Evolutionary conservation across 2,113 vertebrate species (phyloP).

Genomic region (Arizona elegans): DNA sequence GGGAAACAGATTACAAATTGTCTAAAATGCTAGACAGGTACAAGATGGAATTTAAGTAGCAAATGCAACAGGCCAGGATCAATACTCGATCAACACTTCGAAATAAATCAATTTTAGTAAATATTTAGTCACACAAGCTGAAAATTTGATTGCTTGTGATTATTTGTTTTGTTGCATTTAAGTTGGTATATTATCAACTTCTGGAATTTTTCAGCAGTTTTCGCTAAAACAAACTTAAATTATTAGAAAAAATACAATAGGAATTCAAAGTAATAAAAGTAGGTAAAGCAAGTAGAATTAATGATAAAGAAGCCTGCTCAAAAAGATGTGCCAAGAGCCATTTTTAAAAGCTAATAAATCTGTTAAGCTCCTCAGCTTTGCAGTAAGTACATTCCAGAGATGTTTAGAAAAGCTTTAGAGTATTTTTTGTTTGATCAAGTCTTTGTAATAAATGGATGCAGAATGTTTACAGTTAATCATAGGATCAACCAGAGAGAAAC

Average conservation of each 20-base stretch:
- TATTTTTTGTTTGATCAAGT: slow-evolving; percentile 57
- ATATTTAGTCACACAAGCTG: not conserved
- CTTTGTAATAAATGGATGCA: slow-evolving; percentile 39
- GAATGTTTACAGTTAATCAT: slow-evolving; percentile 16
- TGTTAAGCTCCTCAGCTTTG: not conserved
- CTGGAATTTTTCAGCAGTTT: not conserved
- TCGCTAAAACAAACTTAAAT: not conserved
- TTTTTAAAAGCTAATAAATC: not conserved
- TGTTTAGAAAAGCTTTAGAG: slow-evolving; percentile 42
- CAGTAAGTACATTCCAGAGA: slow-evolving; percentile 11
- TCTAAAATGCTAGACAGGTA: slow-evolving; percentile 52
- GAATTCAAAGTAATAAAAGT: not conserved
- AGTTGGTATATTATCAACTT: not conserved
- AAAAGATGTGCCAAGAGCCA: not conserved
- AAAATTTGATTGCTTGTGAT: not conserved
- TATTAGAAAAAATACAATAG: not conserved
- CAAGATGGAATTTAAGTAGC: slow-evolving; percentile 62
- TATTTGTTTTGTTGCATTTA: not conserved
- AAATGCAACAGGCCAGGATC: slow-evolving; percentile 65
- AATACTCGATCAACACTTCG: slow-evolving; percentile 66
- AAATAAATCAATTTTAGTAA: slow-evolving; percentile 50
- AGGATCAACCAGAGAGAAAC: not conserved
- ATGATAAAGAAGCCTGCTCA: not conserved
- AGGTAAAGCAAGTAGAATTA: not conserved
- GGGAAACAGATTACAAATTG: slow-evolving; percentile 58